Conservation (phyloP, 2,888 invertebrate species). For the Sarcophaga caerulescens region DNA sequence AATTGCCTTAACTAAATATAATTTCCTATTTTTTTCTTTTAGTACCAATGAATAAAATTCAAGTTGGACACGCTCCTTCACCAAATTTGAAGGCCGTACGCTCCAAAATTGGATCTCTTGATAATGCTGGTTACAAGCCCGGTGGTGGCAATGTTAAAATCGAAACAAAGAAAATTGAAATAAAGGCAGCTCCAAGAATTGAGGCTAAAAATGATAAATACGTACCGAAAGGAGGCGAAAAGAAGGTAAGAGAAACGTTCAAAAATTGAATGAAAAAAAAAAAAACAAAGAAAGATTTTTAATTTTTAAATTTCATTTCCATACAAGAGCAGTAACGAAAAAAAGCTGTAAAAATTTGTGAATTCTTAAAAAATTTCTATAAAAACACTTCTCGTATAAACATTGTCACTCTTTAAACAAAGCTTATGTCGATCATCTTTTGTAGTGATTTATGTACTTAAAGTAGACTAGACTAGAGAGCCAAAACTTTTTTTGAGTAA, state of each 20-base stretch:
- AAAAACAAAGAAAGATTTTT: background rate
- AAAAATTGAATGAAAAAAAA: background rate
- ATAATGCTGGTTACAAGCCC: constrained; percentile 94
- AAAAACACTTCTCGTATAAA: too few relatives aligned
- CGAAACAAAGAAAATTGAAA: constrained; percentile 92
- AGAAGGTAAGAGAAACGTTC: constrained; percentile 86
- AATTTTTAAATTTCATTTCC: background rate
- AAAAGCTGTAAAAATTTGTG: too few relatives aligned
- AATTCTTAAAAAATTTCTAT: too few relatives aligned
- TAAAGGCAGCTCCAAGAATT: constrained; percentile 92
- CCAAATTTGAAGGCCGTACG: constrained; percentile 95
- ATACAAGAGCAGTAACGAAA: background rate
- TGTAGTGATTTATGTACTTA: too few relatives aligned
- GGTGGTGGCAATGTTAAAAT: constrained; percentile 94
- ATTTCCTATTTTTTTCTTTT: constrained; percentile 73
- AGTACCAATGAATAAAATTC: constrained; percentile 95
- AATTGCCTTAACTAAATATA: background rate
- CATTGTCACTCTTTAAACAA: too few relatives aligned
- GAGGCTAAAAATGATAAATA: constrained; percentile 96
- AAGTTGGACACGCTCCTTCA: constrained; percentile 95
- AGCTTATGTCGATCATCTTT: too few relatives aligned
- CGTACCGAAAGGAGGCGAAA: constrained; percentile 92
- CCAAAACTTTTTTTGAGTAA: background rate
- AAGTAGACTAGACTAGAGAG: too few relatives aligned
- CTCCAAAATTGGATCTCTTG: constrained; percentile 95